Evolutionary conservation across 2,113 vertebrate genomes (phyloP), one percentile per base, ranked within the genome.

Genomic region (Dasyprocta punctata): DNA sequence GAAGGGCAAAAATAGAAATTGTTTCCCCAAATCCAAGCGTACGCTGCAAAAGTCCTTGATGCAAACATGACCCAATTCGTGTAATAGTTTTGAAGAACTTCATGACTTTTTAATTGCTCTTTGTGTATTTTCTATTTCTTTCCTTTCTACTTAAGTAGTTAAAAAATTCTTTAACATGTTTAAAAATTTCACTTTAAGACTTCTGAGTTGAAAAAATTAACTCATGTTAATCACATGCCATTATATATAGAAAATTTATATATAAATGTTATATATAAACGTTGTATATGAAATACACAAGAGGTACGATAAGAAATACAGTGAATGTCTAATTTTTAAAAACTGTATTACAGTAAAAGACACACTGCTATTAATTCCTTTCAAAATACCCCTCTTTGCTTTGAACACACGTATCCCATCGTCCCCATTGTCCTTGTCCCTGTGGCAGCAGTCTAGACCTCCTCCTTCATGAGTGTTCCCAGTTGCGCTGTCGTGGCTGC

Each of bases 1-100:
- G n/a, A 83, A 73, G 10, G 69, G 87, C 84, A 83, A 91, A 94
- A 97, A 94, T 92, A 94, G 36, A 94, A 44, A n/a, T 47, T 80
- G 61, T 60, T 60, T 93, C 14, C 54, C 47, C 22, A 95, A 83
- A 94, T 69, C 33, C 49, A 82, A 82, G 30, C 2, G 28, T 33
- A n/a, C 7, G 60, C 24, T 92, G 44, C 67, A 67, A 71, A 95
- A 77, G 11, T 78, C 84, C 73, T 80, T 30, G 17, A 24, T 30
- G 11, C 36, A 83, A 47, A 60, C 47, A 90, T 44, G 60, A 16
- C 73, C 80, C 33, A 65, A n/a, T 96, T 86, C 33, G 54, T 82
- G 56, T 28, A 94, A 67, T 60, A 44, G 80, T 87, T 95, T 47
- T 16, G 47, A 84, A 97, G 22, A 92, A 67, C 82, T 93, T 95